Evolutionary conservation across 2,113 vertebrate species (phyloP).

Genomic region (Calidris pugnax): DNA sequence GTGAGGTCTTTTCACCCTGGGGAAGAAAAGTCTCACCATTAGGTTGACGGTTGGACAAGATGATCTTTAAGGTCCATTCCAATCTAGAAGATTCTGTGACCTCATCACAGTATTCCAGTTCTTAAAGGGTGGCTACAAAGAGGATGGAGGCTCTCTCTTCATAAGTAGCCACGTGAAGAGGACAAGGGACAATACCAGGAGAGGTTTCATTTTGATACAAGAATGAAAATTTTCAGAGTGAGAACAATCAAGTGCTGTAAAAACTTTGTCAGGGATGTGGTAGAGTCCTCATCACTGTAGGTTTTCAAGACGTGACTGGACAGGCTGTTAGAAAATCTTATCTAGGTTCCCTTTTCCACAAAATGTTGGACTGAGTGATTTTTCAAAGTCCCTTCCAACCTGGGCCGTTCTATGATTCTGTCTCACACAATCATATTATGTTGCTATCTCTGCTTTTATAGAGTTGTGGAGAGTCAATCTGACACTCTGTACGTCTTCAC

Average conservation of each 20-base stretch:
- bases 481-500: background rate
- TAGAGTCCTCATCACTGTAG: background rate
- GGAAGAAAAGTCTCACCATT: background rate
- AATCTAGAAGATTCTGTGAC: background rate
- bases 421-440: background rate
- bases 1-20: background rate
- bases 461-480: background rate
- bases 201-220: background rate
- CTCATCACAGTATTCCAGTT: background rate
- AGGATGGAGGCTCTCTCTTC: background rate
- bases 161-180: rapidly evolving
- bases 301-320: background rate
- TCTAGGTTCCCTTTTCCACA: background rate
- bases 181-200: background rate
- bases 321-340: background rate
- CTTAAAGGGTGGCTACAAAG: background rate
- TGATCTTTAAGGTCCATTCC: too few species aligned
- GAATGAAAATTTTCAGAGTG: background rate
- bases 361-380: background rate
- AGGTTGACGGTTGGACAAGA: too few species aligned
- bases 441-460: background rate
- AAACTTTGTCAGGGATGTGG: background rate
- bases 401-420: background rate
- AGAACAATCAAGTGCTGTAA: background rate
- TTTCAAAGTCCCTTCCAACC: background rate